phyloP scores from a whole-genome alignment of 1,140 invertebrate species.

The Holotrichia oblita region DNA sequence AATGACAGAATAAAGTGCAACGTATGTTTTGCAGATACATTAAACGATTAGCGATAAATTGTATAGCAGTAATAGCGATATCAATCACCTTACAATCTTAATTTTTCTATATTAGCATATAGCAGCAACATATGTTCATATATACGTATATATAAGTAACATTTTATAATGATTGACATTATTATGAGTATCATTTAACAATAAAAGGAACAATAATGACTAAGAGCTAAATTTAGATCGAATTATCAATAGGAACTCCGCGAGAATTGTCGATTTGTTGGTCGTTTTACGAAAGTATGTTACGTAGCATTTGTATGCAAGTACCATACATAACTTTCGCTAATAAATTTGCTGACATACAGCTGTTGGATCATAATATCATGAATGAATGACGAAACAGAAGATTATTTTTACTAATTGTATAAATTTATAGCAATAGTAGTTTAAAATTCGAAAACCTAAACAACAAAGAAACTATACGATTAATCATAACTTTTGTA shows the following conservation, averaged over 20 bases:
- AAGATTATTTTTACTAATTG: no score
- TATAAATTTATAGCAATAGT: no score
- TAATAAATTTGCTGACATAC: no score
- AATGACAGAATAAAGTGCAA: background rate
- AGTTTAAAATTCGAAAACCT: no score
- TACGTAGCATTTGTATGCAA: no score
- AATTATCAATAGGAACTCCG: background rate
- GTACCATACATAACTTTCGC: no score
- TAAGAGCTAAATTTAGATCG: conserved; percentile 1
- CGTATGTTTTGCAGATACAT: background rate
- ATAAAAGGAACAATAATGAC: background rate
- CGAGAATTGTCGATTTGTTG: no score
- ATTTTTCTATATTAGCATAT: background rate
- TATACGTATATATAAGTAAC: background rate
- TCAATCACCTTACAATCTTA: background rate
- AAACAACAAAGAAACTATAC: no score
- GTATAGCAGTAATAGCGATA: background rate
- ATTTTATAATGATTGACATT: background rate
- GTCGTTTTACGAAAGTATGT: no score
- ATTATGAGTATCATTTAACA: background rate
- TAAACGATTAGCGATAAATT: background rate
- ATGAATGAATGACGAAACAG: no score
- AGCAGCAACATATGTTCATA: background rate
- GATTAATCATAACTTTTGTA: no score
- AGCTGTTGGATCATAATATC: no score